These are phyloP conservation scores for Ferdinandea cuprea DNA, from an alignment of 2,888 invertebrate genomes.

Conservation along the genomic window DNA sequence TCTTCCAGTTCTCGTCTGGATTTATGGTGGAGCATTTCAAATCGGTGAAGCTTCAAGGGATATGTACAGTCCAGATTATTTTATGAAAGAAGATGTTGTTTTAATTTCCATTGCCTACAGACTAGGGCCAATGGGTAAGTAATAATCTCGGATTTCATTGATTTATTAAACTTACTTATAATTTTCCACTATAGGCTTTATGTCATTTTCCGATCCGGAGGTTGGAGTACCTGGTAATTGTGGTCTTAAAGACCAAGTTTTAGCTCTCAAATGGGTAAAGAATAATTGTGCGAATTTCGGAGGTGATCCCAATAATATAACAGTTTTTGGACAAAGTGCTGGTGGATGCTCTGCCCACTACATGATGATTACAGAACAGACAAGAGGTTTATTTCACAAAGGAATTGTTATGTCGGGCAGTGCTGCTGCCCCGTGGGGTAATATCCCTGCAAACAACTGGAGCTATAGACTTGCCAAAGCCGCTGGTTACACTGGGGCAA, in stretches of 20 bases:
- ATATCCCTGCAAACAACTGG: conserved; percentile 79
- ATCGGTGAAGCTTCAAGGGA: conserved; percentile 83
- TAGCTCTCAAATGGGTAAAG: conserved; percentile 84
- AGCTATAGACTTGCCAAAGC: conserved; percentile 80
- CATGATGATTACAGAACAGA: conserved; percentile 83
- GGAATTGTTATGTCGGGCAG: conserved; percentile 81
- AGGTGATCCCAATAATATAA: conserved; percentile 84
- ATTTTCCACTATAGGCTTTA: conserved; percentile 81
- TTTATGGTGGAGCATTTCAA: conserved; percentile 84
- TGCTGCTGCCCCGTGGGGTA: conserved; percentile 80
- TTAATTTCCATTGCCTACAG: conserved; percentile 84
- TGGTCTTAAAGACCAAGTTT: conserved; percentile 84
- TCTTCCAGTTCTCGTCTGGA: conserved; percentile 83
- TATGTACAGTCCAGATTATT: conserved; percentile 83
- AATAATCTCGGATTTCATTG: neutral
- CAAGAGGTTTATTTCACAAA: conserved; percentile 82
- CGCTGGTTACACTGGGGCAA: conserved; percentile 80
- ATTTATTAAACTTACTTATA: neutral
- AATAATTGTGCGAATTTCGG: conserved; percentile 84
- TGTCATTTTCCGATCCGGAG: conserved; percentile 83
- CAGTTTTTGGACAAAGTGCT: conserved; percentile 84
- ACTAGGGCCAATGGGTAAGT: conserved; percentile 82
- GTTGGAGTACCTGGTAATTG: conserved; percentile 84
- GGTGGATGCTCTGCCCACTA: conserved; percentile 84
- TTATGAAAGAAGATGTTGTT: conserved; percentile 84